Percentiles rank a stretch among this genome's conserved stretches.
Evolutionary conservation across 2,113 vertebrate species (phyloP).

Genomic region (Seriola aureovittata): DNA sequence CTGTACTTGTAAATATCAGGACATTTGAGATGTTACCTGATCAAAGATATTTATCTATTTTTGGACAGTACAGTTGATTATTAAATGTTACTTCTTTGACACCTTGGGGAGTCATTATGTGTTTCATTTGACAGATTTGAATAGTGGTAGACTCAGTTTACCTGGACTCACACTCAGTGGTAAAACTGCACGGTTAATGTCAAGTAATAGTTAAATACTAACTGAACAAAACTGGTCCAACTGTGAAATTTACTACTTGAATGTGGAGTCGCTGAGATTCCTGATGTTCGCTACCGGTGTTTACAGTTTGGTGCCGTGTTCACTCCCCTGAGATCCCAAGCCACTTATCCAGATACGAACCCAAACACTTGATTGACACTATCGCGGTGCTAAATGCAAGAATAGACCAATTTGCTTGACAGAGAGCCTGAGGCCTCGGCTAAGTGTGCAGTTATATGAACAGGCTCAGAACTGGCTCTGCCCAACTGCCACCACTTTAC

Average conservation of each 20-base stretch:
- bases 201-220: neutral
- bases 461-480: slow-evolving; percentile 50
- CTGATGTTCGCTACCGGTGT: neutral
- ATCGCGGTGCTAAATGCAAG: slow-evolving; percentile 72
- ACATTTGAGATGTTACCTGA: slow-evolving; percentile 2
- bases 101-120: neutral
- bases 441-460: slow-evolving; percentile 71
- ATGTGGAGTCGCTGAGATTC: neutral
- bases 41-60: slow-evolving; percentile 3
- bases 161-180: neutral
- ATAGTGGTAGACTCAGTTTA: neutral
- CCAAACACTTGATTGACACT: slow-evolving; percentile 73
- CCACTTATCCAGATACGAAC: slow-evolving; percentile 61
- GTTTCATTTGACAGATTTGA: neutral
- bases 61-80: slow-evolving; percentile 1
- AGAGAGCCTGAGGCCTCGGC: slow-evolving; percentile 62
- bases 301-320: neutral
- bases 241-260: neutral
- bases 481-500: slow-evolving; percentile 80
- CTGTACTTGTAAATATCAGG: slow-evolving; percentile 8
- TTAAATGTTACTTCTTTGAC: neutral
- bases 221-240: slow-evolving; percentile 1
- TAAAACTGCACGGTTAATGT: neutral
- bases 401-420: slow-evolving; percentile 81
- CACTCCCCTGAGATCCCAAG: slow-evolving; percentile 11